Evolutionary conservation across 1,140 invertebrate species (phyloP).

Genomic region (Lepidurus couesii): DNA sequence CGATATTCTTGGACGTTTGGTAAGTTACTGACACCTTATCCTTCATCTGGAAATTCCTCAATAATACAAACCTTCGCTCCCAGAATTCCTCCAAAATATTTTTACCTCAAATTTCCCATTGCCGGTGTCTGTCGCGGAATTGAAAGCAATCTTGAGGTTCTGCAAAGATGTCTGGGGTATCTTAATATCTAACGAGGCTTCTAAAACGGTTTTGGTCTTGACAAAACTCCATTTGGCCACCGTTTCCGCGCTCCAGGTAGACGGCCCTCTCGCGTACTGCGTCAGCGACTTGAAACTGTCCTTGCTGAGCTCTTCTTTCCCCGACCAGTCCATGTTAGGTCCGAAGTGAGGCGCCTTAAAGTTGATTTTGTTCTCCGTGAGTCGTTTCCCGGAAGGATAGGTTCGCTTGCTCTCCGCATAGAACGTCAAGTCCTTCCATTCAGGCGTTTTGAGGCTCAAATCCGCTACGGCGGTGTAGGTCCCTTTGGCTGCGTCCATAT

Average conservation of each 20-base stretch:
- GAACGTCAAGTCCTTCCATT: constrained; percentile 24
- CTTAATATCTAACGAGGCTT: constrained; percentile 33
- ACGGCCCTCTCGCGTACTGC: constrained; percentile 29
- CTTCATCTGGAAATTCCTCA: constrained; percentile 5
- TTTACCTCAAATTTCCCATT: constrained; percentile 29
- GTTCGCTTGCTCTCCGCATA: constrained; percentile 24
- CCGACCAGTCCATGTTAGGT: constrained; percentile 30
- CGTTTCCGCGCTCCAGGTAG: constrained; percentile 28
- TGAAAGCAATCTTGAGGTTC: constrained; percentile 29
- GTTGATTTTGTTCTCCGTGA: constrained; percentile 25
- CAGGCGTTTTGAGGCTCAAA: constrained; percentile 28
- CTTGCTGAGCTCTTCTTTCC: constrained; percentile 25
- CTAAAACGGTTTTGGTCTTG: constrained; percentile 24
- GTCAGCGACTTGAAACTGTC: constrained; percentile 27
- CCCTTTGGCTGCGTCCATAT: constrained; percentile 25
- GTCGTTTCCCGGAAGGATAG: constrained; percentile 24
- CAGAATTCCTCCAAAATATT: too few relatives aligned
- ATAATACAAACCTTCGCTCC: neutral
- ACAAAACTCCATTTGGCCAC: constrained; percentile 23
- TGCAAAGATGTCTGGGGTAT: constrained; percentile 31
- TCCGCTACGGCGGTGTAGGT: constrained; percentile 31
- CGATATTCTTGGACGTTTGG: constrained; percentile 25
- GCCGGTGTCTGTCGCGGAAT: neutral
- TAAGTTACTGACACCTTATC: constrained; percentile 33
- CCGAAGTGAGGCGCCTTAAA: constrained; percentile 31